A percentile compares a stretch with the other conserved stretches of the same genome.
Conservation (phyloP, 2,113 vertebrate genomes). For the Aviceda subcristata region DNA sequence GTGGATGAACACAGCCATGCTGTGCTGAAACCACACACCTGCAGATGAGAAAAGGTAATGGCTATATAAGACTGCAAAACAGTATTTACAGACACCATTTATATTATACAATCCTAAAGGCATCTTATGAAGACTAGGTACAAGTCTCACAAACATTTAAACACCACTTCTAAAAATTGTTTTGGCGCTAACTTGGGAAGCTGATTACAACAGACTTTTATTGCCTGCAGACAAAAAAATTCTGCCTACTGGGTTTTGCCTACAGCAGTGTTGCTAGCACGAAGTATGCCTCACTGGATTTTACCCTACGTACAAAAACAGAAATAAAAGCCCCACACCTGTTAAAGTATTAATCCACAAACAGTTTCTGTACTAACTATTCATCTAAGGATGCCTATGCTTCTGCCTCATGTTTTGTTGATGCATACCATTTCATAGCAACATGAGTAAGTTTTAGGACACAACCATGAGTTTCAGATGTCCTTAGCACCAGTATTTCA, state of each 20-base stretch:
- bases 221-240: not conserved
- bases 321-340: not conserved
- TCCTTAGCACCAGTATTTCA: not conserved
- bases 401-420: not conserved
- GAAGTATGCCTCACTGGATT: not conserved
- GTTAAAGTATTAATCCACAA: not conserved
- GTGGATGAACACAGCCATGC: conserved; percentile 96
- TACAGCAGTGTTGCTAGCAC: not conserved
- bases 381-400: not conserved
- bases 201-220: not conserved
- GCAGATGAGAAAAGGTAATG: conserved; percentile 91
- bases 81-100: conserved; percentile 50
- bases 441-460: not conserved
- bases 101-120: not conserved
- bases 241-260: not conserved
- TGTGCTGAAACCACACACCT: conserved; percentile 92
- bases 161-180: not conserved
- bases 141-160: not conserved
- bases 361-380: not conserved
- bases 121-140: not conserved
- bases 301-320: not conserved
- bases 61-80: conserved; percentile 78
- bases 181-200: not conserved
- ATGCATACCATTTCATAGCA: not conserved
- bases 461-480: rapidly evolving